Percentiles rank a stretch among this genome's conserved stretches.
Conservation (phyloP, 1,140 invertebrate genomes). For the Ruditapes philippinarum region DNA sequence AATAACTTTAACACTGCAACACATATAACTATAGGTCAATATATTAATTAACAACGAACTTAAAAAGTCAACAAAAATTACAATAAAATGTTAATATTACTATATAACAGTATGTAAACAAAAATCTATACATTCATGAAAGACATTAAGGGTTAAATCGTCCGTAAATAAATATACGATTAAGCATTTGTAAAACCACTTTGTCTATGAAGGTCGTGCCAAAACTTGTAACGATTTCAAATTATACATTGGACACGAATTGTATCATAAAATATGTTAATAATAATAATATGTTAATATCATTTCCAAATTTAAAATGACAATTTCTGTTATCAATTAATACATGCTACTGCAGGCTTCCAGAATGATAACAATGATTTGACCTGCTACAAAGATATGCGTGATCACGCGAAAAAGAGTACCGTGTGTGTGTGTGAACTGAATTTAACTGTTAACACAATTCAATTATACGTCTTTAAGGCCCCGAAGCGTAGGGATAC, state of each 20-base stretch:
- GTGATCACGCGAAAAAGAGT: neutral
- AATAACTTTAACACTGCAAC: neutral
- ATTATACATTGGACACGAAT: too few species aligned
- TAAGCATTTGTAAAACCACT: neutral
- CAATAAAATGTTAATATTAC: slow-evolving; percentile 32
- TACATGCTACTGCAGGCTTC: too few species aligned
- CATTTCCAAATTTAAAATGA: too few species aligned
- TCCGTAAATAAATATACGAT: neutral
- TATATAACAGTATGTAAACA: slow-evolving; percentile 4
- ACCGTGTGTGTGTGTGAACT: neutral
- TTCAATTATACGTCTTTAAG: neutral
- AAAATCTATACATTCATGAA: slow-evolving; percentile 16
- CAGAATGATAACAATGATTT: too few species aligned
- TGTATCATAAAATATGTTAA: too few species aligned
- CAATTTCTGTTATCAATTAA: too few species aligned
- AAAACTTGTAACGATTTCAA: neutral
- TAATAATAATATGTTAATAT: too few species aligned
- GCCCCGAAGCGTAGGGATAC: neutral
- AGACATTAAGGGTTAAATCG: slow-evolving; percentile 25
- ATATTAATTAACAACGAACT: neutral
- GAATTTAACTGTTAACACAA: neutral
- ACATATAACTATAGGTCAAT: neutral
- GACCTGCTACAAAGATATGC: neutral
- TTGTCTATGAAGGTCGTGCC: neutral
- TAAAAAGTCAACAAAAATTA: slow-evolving; percentile 20